Base-by-base conservation (phyloP, 1,140 invertebrate species). In the Chionoecetes opilio region DNA sequence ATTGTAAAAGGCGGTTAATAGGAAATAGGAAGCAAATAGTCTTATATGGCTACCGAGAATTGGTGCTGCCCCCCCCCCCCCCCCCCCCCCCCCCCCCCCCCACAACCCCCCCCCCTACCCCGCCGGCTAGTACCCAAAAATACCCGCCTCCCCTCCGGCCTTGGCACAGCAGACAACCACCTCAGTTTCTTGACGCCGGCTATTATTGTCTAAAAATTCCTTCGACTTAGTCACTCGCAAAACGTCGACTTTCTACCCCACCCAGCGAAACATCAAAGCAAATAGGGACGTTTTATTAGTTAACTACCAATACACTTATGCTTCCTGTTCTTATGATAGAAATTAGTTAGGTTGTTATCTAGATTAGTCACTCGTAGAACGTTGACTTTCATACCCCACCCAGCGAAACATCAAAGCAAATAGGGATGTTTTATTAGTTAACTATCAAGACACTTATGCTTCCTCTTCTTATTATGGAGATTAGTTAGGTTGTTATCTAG, bases 191-290 rank as follows among this genome's bases (percentile, higher is more conserved):
- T 75, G 63, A 75, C 63, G 63, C 63, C 63, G 63, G 63, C 63
- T 75, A 75, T 75, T 75, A 75, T 75, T 75, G 63, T 75, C 63
- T 75, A n/a, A n/a, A 75, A 75, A 75, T 75, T 75, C 63, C 63
- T 75, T 75, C n/a, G 26, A 75, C 63, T 75, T 75, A 75, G 63
- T 75, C 63, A 75, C 63, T 75, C 21, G 63, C 63, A 75, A 75
- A 75, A 75, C 63, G 63, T 75, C 63, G 63, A n/a, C 63, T 75
- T n/a, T 75, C 63, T 53, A 53, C 46, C 46, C 46, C 11, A 53
- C 11, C 46, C 2, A 53, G 46, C 46, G 26, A 26, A 75, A 75
- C 63, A n/a, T 21, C 6, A 75, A n/a, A 75, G 46, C 46, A 2
- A 75, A 75, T 75, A 75, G 26, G 63, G 63, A 53, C 21, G 46